Evolutionary conservation across 2,888 invertebrate species (phyloP).

Genomic region (Drosophila gaucha): DNA sequence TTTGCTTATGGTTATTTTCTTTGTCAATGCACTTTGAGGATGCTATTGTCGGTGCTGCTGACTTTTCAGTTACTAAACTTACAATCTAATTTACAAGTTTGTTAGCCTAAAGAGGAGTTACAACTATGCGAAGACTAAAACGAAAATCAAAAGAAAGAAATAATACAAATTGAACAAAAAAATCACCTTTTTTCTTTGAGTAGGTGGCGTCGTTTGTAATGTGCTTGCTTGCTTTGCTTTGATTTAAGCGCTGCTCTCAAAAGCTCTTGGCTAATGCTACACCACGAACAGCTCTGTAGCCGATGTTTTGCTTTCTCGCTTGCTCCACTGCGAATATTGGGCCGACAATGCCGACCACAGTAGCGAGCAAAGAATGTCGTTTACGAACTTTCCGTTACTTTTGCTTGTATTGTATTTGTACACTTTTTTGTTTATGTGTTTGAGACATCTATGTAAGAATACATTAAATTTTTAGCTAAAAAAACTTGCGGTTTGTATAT

Average conservation of each 20-base stretch:
- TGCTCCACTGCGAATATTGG: conserved; percentile 32
- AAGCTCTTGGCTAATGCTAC: conserved; percentile 36
- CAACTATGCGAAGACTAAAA: conserved; percentile 50
- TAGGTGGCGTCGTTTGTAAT: conserved; percentile 70
- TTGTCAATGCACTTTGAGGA: conserved; percentile 29
- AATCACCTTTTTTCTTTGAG: conserved; percentile 73
- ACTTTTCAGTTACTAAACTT: conserved; percentile 36
- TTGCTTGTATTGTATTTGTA: conserved; percentile 40
- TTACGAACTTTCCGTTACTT: conserved; percentile 61
- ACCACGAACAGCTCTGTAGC: conserved; percentile 34
- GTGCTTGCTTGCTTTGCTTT: conserved; percentile 46
- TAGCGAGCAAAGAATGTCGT: conserved; percentile 48
- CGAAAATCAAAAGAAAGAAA: conserved; percentile 46
- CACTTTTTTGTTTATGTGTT: conserved; percentile 37
- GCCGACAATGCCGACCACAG: conserved; percentile 42
- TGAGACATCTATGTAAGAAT: conserved; percentile 26
- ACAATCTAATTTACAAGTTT: conserved; percentile 58
- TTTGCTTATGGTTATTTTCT: conserved; percentile 20
- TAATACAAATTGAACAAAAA: conserved; percentile 61
- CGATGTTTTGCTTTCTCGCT: conserved; percentile 47
- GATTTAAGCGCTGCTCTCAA: conserved; percentile 36
- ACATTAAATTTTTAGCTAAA: conserved; percentile 27
- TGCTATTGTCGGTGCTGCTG: conserved; percentile 24
- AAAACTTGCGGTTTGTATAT: neutral
- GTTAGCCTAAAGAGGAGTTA: conserved; percentile 57